Evolutionary conservation across 2,113 vertebrate species (phyloP), one percentile per base, ranked within the genome.

Genomic region (Holacanthus passer): DNA sequence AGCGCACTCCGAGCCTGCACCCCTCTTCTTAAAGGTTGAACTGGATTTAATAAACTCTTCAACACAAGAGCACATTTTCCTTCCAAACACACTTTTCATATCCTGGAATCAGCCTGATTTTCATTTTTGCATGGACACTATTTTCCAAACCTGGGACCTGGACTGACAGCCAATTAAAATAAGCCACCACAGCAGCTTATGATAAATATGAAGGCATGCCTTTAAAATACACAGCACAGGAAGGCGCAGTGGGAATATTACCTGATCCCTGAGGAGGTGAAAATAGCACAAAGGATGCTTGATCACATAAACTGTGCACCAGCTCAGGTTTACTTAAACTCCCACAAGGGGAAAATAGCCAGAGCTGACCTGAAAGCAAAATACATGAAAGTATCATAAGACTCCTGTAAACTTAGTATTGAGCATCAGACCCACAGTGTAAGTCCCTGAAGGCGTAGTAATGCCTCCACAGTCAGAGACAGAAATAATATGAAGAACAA

Each of bases 111-210:
- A 56, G 37, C 47, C 77, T 39, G 31, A 29, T 52, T 43, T 62
- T 37, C 7, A 3, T 41, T 41, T 41, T 41, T 64, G 19, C 5
- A 4, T 29, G 13, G 27, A 32, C 56, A 35, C 32, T 0, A 24
- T 13, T 35, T 48, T 66, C 32, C 20, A 55, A 68, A 72, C 47
- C n/a, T 45, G 14, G 20, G 2, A 27, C 13, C 41, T 48, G 75
- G 53, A 50, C 58, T 45, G 77, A 83, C 32, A 77, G 39, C 39
- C 50, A 67, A 50, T 84, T 84, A 77, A 76, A 79, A 68, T 3
- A 10, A 62, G 37, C 12, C 0, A 0, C 65, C 50, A 13, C 29
- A 48, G 53, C 29, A 45, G n/a, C 32, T 66, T 24, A 22, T 73
- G 22, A 6, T 41, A 70, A 17, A 50, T 64, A 55, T 35, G 37